Conservation (phyloP, 2,888 invertebrate species). For the Agriopis leucophaearia region DNA sequence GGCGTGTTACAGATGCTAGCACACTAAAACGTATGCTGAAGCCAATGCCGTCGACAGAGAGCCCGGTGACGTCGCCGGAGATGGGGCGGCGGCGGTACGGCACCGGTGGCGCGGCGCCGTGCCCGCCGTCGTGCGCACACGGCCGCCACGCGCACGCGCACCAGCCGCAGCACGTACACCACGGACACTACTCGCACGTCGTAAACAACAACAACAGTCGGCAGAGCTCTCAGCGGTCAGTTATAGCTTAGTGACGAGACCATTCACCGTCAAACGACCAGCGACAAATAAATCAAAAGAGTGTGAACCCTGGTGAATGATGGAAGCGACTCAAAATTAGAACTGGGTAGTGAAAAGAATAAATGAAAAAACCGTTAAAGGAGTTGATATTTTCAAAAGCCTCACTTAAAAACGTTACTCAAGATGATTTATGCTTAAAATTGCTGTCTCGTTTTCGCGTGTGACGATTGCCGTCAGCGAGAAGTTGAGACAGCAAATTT, state of each 20-base stretch:
- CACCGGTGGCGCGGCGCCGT: constrained; percentile 81
- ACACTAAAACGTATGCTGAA: constrained; percentile 97
- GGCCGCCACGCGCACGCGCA: constrained; percentile 83
- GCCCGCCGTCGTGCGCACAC: constrained; percentile 88
- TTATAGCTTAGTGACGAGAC: background rate
- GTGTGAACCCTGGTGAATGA: too few species aligned
- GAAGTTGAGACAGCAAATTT: too few species aligned
- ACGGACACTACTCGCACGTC: constrained; percentile 74
- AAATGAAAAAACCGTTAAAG: too few species aligned
- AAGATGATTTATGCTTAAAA: too few species aligned
- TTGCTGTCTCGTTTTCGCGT: too few species aligned
- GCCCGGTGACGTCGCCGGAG: constrained; percentile 96
- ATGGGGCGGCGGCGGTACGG: constrained; percentile 93
- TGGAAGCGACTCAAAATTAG: too few species aligned
- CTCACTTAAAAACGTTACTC: too few species aligned
- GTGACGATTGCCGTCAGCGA: too few species aligned
- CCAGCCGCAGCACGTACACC: constrained; percentile 85
- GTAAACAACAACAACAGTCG: constrained; percentile 89
- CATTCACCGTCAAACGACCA: too few species aligned
- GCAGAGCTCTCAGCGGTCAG: constrained; percentile 89
- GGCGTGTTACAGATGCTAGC: constrained; percentile 89
- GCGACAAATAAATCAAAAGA: too few species aligned
- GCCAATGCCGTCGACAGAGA: constrained; percentile 96
- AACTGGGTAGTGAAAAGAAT: too few species aligned
- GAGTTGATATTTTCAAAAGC: too few species aligned